Evolutionary conservation across 2,113 vertebrate species (phyloP), one percentile per base, ranked within the genome.

Genomic region (Cebus imitator): DNA sequence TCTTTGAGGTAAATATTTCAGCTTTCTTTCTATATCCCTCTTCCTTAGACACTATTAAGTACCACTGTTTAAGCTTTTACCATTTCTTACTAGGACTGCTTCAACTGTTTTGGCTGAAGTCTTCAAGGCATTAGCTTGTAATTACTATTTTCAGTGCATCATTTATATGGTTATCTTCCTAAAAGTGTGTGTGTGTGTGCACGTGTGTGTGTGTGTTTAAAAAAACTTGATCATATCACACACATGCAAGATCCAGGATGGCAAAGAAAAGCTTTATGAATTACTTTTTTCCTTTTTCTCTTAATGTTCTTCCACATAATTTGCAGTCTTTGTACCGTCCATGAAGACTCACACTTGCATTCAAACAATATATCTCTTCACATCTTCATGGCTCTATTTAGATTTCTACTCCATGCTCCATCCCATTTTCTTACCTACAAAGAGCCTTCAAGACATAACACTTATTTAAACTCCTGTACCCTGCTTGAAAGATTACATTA

Each of bases 181-280:
- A 85, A 84, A 68, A 72, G 45, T 23, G 7, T 57, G 8, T 21
- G 55, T 21, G 55, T 57, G 18, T 57, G 18, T 20, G 0, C 6
- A 7, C 23, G 8, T 57, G 18, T 20, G 0, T 6, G 6, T 57
- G 55, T 21, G 55, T 21, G 20, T 57, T 6, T 57, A 20, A 0
- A n/a, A 3, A 43, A 32, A 27, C 1, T 32, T 40, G 6, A 37
- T 66, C 58, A 5, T 80, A 23, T 64, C n/a, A n/a, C 27, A n/a
- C 8, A 6, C 27, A 13, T 35, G 4, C 2, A 70, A n/a, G 20
- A 58, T 70, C 1, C 1, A 48, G 61, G 2, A 80, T 43, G 17
- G 27, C 43, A 91, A 91, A 82, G 8, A 10, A 48, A 57, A 72
- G 4, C 13, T 76, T 81, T 81, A 13, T 68, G 32, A 88, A 48